phyloP scores from a whole-genome alignment of 2,113 vertebrate species.

The Setophaga petechia region DNA sequence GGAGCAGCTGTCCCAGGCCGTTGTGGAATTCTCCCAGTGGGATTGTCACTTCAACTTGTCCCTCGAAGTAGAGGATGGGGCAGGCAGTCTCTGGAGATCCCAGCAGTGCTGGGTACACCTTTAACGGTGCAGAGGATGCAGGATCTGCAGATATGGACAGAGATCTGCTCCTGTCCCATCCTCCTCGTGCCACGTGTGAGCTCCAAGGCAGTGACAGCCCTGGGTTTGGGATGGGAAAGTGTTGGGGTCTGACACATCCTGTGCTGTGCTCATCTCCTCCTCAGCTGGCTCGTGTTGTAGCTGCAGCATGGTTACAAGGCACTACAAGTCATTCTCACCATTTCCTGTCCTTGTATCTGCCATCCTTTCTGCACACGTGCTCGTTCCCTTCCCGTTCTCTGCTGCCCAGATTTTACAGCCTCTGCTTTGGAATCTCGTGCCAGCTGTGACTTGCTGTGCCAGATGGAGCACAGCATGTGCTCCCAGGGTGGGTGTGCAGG shows the following conservation, averaged over 20 bases:
- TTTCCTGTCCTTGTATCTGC: neutral
- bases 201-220: neutral
- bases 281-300: neutral
- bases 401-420: neutral
- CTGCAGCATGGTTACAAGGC: neutral
- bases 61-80: neutral
- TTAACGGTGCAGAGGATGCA: neutral
- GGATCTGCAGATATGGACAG: neutral
- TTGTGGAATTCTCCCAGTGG: neutral
- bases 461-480: neutral
- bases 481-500: neutral
- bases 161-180: neutral
- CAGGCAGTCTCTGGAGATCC: neutral
- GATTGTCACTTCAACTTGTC: neutral
- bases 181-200: neutral
- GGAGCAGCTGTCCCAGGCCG: neutral
- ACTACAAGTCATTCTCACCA: neutral
- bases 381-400: neutral
- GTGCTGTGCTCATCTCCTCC: neutral
- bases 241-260: neutral
- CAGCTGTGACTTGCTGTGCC: neutral
- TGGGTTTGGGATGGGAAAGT: neutral
- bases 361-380: neutral
- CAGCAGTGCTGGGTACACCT: rapidly evolving
- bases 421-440: neutral